Base-by-base conservation (phyloP, 2,888 invertebrate species). In the Drosophila testacea region DNA sequence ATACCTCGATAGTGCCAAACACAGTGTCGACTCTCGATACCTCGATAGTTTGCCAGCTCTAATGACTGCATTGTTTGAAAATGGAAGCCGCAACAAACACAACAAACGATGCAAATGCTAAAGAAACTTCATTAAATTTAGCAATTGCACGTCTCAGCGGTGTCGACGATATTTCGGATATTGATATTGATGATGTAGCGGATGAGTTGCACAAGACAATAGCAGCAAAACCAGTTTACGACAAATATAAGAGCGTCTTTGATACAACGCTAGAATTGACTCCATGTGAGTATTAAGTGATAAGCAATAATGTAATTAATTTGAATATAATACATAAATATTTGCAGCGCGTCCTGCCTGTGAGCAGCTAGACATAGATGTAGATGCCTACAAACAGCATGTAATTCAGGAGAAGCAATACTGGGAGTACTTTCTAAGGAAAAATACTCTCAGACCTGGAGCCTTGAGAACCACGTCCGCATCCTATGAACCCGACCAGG, bases 331-430 rank as follows among this genome's bases (percentile, higher is more conserved):
- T 13, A 13, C 4, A 16, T n/a, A 10, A 22, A 28, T 10, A 27
- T 6, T 28, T 56, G 6, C 6, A 77, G 68, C 34, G 1, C 44
- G 9, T 1, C 22, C 59, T 4, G n/a, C 9, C 4, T 28, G 16
- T 16, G 16, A 38, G 11, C 9, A 22, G 4, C 16, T 30, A 11
- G 46, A 22, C 13, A 27, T 28, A 3, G 27, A 7, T n/a, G 16
- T 74, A 4, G 54, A 48, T 0, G 32, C 51, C 0, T 85, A 82
- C 22, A 81, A 88, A 30, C 60, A 64, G 4, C 67, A 64, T 0
- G 59, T 91, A 0, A 62, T 62, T 1, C 72, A 66, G 2, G 90
- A 90, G 48, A 76, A 81, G 4, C 70, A 77, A 6, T 77, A 74
- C 0, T 91, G 91, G 91, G 61, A 69, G 22, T 6, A 28, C 51